Base-by-base conservation (phyloP, 2,113 vertebrate genomes). In the Puffinus mauretanicus region DNA sequence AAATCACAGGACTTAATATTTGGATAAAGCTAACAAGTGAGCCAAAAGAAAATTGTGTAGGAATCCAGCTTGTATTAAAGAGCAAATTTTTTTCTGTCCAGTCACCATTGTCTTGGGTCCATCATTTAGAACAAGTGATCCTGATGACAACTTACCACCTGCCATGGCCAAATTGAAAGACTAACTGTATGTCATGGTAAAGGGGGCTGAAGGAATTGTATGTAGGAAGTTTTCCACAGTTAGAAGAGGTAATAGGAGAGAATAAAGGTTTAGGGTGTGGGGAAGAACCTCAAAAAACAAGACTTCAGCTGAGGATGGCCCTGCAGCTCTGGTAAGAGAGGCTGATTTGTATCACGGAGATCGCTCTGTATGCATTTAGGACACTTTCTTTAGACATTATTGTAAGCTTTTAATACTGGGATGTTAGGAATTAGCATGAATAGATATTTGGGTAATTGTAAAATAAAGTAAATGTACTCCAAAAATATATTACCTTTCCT, bases 71-170 rank as follows among this genome's bases (percentile, higher is more conserved):
- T 54, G 29, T 61, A 55, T 58, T 57, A 32, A 34, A 55, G 16
- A 88, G 6, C 7, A 58, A 2, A 0, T 75, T 16, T 58, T 58
- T 49, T 77, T 85, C 38, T 84, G 34, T 73, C 29, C 16, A 10
- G 17, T 42, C 11, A 11, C n/a, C 4, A 9, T n/a, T 7, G 0
- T 52, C 34, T 21, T 54, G 49, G 34, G 18, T 52, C 36, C 8
- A 16, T 0, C 0, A 42, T 36, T 38, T 38, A 46, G 19, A 54
- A 70, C 2, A 1, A 38, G 34, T 49, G 44, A 16, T 79, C 62
- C 66, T 86, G 24, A 42, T 77, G n/a, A 42, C n/a, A 67, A 5
- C 0, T 71, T 82, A 38, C 8, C 10, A 61, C 29, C 19, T 71
- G 11, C 55, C 34, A 36, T 58, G 7, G 64, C 52, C 18, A 60